phyloP scores from a whole-genome alignment of 2,797 vertebrate species.

The Anguilla anguilla region DNA sequence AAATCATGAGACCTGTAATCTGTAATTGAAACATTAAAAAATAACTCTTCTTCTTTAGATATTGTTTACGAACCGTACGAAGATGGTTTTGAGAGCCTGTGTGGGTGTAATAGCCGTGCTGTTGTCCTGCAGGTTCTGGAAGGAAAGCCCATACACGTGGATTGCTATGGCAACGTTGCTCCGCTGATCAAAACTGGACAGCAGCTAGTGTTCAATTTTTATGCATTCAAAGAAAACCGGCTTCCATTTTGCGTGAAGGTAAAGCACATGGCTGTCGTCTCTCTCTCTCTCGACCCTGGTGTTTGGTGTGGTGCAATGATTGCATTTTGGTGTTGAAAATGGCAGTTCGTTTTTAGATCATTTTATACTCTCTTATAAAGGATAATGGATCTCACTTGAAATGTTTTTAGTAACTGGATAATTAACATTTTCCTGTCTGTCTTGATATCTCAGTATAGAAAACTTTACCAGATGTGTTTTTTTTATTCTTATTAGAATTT shows the following conservation, averaged over 20 bases:
- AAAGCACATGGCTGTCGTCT: slow-evolving; percentile 44
- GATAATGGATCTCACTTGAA: background rate
- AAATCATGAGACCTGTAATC: background rate
- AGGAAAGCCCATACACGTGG: slow-evolving; percentile 93
- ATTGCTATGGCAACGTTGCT: slow-evolving; percentile 95
- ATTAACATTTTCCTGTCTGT: background rate
- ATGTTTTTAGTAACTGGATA: background rate
- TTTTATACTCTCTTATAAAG: background rate
- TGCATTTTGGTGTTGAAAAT: background rate
- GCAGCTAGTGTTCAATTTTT: slow-evolving; percentile 96
- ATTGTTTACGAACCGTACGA: background rate
- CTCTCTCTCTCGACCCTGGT: background rate
- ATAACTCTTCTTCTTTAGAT: background rate
- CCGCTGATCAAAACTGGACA: slow-evolving; percentile 95
- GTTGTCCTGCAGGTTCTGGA: slow-evolving; percentile 86
- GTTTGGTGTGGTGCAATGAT: background rate
- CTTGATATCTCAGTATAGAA: background rate
- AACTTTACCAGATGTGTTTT: background rate
- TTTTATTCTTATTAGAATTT: background rate
- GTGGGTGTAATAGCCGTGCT: background rate
- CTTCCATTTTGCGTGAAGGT: slow-evolving; percentile 99
- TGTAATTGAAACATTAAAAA: background rate
- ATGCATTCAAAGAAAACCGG: slow-evolving; percentile 98
- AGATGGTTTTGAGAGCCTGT: background rate
- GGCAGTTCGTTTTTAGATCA: background rate